A percentile compares a stretch with the other conserved stretches of the same genome.
phyloP scores from a whole-genome alignment of 2,888 invertebrate genomes.

The Lottia gigantea region DNA sequence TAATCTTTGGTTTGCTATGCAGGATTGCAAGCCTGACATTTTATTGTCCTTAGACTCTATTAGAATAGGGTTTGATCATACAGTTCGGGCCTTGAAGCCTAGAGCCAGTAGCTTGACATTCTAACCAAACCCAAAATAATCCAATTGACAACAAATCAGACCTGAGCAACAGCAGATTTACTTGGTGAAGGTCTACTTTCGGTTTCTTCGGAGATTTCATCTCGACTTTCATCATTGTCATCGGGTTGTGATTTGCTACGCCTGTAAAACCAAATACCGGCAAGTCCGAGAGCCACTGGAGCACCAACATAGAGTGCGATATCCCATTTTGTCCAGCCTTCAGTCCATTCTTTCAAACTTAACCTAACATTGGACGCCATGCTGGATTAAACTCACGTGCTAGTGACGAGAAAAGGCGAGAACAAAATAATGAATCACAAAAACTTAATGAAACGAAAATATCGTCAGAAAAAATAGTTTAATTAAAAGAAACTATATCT shows the following conservation, averaged over 20 bases:
- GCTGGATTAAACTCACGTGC: conserved; percentile 21
- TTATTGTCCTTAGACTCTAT: no score
- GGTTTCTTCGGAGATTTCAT: neutral
- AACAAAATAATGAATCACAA: neutral
- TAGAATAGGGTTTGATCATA: no score
- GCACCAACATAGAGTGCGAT: conserved; percentile 85
- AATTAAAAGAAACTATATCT: no score
- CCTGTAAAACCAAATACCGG: conserved; percentile 80
- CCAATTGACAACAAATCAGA: neutral
- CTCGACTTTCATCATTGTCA: conserved; percentile 4
- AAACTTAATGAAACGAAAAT: no score
- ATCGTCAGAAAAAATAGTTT: no score
- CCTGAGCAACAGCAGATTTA: neutral
- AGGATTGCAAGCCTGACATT: no score
- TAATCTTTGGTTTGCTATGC: no score
- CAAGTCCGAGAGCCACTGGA: conserved; percentile 82
- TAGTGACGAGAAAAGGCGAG: conserved; percentile 17
- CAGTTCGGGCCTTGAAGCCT: no score
- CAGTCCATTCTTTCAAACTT: conserved; percentile 33
- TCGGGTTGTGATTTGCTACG: conserved; percentile 22
- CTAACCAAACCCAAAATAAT: no score
- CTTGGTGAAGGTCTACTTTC: neutral
- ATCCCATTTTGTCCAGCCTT: conserved; percentile 79
- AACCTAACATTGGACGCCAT: conserved; percentile 37
- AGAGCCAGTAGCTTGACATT: no score